Evolutionary conservation across 2,797 vertebrate species (phyloP).

Genomic region (Phataginus tetradactyla): DNA sequence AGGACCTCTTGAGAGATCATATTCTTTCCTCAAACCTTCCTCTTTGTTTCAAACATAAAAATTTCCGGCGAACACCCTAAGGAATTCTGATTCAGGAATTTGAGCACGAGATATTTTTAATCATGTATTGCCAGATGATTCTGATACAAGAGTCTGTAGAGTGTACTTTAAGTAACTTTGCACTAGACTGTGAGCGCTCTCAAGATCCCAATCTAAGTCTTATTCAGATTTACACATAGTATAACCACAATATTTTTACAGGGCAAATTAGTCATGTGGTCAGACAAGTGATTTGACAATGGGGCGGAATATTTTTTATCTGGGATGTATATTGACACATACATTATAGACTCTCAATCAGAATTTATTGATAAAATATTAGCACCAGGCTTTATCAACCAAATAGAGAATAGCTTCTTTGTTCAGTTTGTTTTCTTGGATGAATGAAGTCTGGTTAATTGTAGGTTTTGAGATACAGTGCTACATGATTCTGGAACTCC

Average conservation of each 20-base stretch:
- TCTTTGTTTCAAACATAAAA: not conserved
- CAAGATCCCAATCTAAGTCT: not conserved
- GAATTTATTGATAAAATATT: not conserved
- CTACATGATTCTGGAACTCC: not conserved
- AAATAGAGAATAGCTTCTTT: not conserved
- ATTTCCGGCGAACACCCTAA: not conserved
- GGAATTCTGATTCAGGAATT: not conserved
- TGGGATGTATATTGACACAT: not conserved
- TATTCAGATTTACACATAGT: not conserved
- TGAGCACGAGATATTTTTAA: not conserved
- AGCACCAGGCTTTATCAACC: not conserved
- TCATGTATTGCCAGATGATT: not conserved
- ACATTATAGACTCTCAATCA: not conserved
- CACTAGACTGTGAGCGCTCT: not conserved
- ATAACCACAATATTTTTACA: not conserved
- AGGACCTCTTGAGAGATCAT: accelerated
- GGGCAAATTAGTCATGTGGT: not conserved
- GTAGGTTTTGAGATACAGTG: not conserved
- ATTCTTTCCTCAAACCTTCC: not conserved
- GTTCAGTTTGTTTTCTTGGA: not conserved
- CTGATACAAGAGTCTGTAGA: not conserved
- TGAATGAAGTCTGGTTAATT: not conserved
- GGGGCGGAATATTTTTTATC: not conserved
- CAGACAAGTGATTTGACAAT: not conserved
- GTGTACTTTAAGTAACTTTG: not conserved